Conservation (phyloP, 2,888 invertebrate genomes). For the Tortrix viridana region DNA sequence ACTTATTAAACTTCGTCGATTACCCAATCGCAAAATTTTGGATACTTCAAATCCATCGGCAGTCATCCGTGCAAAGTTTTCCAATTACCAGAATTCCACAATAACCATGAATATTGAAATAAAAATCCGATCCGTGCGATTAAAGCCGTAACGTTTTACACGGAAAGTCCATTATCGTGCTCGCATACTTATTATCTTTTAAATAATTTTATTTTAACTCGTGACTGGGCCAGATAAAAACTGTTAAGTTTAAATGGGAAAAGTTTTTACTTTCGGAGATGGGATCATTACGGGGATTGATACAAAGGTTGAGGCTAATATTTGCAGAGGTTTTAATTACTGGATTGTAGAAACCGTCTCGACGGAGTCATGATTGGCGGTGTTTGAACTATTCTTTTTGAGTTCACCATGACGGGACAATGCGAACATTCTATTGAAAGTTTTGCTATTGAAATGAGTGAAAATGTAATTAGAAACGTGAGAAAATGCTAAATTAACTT, state of each 20-base stretch:
- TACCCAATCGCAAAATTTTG: conserved; percentile 27
- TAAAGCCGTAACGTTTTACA: conserved; percentile 28
- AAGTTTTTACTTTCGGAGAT: conserved; percentile 33
- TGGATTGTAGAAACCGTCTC: conserved; percentile 2
- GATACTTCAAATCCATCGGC: conserved; percentile 23
- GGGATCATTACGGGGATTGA: conserved; percentile 19
- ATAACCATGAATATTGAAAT: conserved; percentile 33
- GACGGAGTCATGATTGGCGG: not conserved
- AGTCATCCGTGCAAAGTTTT: conserved; percentile 32
- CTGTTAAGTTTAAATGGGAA: conserved; percentile 37
- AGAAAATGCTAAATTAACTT: too few relatives aligned
- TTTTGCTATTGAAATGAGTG: too few relatives aligned
- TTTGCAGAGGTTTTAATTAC: conserved; percentile 14
- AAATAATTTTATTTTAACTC: conserved; percentile 37
- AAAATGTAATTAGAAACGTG: too few relatives aligned
- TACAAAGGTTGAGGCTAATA: conserved; percentile 17
- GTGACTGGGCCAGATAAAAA: conserved; percentile 34
- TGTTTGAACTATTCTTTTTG: not conserved
- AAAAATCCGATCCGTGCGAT: conserved; percentile 21
- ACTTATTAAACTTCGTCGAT: conserved; percentile 36
- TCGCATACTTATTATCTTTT: conserved; percentile 32
- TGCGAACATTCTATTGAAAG: too few relatives aligned
- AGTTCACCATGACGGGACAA: not conserved
- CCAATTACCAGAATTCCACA: conserved; percentile 35
- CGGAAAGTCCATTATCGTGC: conserved; percentile 30